phyloP scores from a whole-genome alignment of 2,797 vertebrate species.

The Pantherophis alleghaniensis region DNA sequence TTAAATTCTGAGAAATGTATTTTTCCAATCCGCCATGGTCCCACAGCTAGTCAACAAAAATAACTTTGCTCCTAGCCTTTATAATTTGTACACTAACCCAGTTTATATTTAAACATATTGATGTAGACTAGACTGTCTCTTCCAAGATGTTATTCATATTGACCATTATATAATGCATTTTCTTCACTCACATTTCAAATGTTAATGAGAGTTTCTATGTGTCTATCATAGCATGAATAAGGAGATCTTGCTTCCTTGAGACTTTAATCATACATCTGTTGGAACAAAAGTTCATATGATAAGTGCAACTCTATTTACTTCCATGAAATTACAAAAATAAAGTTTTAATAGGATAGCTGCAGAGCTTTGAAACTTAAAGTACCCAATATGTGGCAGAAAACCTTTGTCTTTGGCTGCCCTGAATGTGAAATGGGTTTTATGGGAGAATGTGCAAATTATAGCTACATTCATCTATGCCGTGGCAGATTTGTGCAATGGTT shows the following conservation, averaged over 20 bases:
- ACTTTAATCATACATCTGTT: background rate
- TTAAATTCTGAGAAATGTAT: background rate
- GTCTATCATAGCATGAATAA: background rate
- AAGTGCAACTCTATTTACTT: conserved; percentile 3
- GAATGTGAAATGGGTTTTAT: background rate
- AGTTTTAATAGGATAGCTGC: background rate
- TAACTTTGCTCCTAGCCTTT: background rate
- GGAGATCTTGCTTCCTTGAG: background rate
- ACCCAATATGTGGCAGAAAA: background rate
- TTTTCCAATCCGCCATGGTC: background rate
- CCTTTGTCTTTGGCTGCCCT: background rate
- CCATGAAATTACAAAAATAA: background rate
- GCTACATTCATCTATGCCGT: background rate
- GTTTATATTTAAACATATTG: background rate
- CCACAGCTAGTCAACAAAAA: background rate
- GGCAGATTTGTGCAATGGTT: background rate
- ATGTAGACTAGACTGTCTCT: background rate
- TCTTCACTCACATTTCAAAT: background rate
- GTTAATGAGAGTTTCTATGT: background rate
- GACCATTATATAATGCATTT: background rate
- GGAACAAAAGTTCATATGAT: background rate
- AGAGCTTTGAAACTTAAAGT: background rate
- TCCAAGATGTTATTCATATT: background rate
- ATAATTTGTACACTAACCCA: background rate
- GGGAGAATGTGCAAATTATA: background rate